Evolutionary conservation across 53 echinoderm and acorn worm species (phyloP).

Genomic region (Glandiceps talaboti): DNA sequence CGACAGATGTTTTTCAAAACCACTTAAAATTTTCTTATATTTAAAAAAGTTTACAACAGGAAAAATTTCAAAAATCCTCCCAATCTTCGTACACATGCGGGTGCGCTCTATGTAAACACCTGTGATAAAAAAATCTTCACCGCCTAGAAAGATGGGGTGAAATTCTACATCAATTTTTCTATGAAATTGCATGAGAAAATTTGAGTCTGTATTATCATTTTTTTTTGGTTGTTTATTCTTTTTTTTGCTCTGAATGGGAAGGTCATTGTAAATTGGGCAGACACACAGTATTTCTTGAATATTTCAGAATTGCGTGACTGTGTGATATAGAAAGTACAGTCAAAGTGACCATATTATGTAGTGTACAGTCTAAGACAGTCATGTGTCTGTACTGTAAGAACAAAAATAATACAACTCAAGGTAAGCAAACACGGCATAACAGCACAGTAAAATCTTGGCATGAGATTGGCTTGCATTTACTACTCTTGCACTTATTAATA

Average conservation of each 20-base stretch:
- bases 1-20: background rate
- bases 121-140: background rate
- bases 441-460: too few species aligned
- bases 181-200: background rate
- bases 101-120: background rate
- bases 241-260: background rate
- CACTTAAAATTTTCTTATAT: background rate
- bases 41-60: background rate
- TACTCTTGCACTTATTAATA: too few species aligned
- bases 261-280: background rate
- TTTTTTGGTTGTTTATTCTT: too few species aligned
- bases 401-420: too few species aligned
- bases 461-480: too few species aligned
- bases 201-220: too few species aligned
- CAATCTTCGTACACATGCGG: background rate
- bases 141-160: too few species aligned
- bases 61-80: background rate
- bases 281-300: background rate
- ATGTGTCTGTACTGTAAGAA: too few species aligned
- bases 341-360: too few species aligned
- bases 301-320: background rate
- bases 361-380: too few species aligned
- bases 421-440: too few species aligned
- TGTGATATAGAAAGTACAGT: too few species aligned
- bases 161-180: background rate